These are phyloP conservation scores for Poecilia latipinna DNA, from an alignment of 2,113 vertebrate species.

Conservation along the genomic window DNA sequence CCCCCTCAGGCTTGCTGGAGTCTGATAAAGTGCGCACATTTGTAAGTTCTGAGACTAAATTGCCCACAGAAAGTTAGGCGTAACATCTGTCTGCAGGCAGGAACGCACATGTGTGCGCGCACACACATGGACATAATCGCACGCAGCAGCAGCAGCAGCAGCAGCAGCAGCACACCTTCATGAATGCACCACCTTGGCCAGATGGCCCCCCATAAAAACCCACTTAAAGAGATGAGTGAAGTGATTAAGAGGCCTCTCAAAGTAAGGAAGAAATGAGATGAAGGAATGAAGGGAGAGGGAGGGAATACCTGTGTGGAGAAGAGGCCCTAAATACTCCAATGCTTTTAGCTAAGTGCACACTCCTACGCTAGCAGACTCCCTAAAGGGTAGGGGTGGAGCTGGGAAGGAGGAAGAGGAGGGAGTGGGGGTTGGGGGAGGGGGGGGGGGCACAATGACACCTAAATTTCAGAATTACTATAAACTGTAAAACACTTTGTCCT, in stretches of 20 bases:
- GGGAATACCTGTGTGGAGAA: conserved; percentile 67
- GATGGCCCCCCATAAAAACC: conserved; percentile 81
- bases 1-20: conserved; percentile 28
- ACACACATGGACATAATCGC: conserved; percentile 69
- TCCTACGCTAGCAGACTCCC: conserved; percentile 71
- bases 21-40: conserved; percentile 41
- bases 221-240: conserved; percentile 82
- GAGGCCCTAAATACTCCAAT: conserved; percentile 73
- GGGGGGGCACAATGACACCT: conserved; percentile 61
- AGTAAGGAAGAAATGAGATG: conserved; percentile 75
- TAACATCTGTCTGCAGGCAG: conserved; percentile 71
- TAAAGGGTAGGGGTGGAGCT: conserved; percentile 53
- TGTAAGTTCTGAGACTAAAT: conserved; percentile 49
- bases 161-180: conserved; percentile 58
- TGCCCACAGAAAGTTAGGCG: conserved; percentile 61
- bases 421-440: background rate
- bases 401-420: background rate
- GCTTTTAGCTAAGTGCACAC: conserved; percentile 80
- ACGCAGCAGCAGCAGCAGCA: conserved; percentile 61
- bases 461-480: conserved; percentile 71
- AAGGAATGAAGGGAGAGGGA: conserved; percentile 68
- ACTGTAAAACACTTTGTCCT: conserved; percentile 70
- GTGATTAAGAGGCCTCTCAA: conserved; percentile 79
- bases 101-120: conserved; percentile 61
- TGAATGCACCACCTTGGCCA: conserved; percentile 78